A percentile compares a stretch with the other conserved stretches of the same genome.
These are phyloP conservation scores for Dendropsophus ebraccatus DNA, from an alignment of 2,113 vertebrate genomes.

Conservation along the genomic window DNA sequence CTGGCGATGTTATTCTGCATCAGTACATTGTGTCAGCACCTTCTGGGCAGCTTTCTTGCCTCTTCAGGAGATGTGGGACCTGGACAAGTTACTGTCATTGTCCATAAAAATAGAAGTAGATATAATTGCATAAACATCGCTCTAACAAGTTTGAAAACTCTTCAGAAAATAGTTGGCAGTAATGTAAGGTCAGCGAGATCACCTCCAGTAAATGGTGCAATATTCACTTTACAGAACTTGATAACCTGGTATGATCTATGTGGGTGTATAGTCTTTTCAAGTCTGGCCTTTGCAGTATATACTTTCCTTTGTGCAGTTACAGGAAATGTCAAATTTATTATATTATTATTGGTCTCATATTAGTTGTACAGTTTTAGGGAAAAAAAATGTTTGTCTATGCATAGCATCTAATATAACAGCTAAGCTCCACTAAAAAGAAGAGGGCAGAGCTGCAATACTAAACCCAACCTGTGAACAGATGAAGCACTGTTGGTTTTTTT, in stretches of 20 bases:
- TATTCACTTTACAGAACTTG: background rate
- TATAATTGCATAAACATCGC: background rate
- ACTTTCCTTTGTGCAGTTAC: no score
- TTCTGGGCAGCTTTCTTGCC: background rate
- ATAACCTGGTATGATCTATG: background rate
- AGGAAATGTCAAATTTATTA: no score
- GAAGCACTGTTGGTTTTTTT: no score
- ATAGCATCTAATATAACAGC: no score
- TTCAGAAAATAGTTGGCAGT: background rate
- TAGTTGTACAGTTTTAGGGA: no score
- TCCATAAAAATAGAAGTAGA: background rate
- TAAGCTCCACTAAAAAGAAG: no score
- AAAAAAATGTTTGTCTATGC: no score
- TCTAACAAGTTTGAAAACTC: background rate
- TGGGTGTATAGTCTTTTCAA: background rate
- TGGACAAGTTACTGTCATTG: background rate
- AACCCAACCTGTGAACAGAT: no score
- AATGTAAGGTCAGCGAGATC: background rate
- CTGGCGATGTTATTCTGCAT: background rate
- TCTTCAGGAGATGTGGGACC: background rate
- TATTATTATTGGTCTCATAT: no score
- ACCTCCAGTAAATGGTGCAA: background rate
- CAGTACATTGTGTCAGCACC: slow-evolving; percentile 25
- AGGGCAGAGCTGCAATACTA: no score
- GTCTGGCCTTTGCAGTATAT: background rate